Evolutionary conservation across 2,113 vertebrate genomes (phyloP).

Genomic region (Callithrix jacchus): DNA sequence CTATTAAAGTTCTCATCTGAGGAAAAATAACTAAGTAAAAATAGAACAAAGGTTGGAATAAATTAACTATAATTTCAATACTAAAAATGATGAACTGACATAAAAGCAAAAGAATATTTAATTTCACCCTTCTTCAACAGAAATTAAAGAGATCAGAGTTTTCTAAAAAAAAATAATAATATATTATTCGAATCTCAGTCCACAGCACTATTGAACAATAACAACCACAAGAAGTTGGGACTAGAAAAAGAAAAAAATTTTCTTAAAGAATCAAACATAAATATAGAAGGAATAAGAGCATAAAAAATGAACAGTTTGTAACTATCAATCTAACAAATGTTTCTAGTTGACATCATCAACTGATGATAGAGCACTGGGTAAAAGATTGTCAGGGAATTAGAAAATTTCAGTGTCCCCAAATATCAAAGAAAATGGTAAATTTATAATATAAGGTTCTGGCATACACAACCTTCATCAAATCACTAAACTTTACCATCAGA

Average conservation of each 20-base stretch:
- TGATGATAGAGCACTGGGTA: neutral
- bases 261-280: neutral
- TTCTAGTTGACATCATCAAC: neutral
- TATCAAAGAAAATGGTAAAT: neutral
- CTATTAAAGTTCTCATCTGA: neutral
- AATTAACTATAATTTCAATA: neutral
- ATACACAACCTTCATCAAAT: neutral
- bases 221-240: neutral
- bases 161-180: neutral
- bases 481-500: neutral
- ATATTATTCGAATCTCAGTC: neutral
- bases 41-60: neutral
- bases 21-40: neutral
- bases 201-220: neutral
- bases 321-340: neutral
- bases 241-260: neutral
- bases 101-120: neutral
- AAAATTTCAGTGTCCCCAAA: neutral
- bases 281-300: neutral
- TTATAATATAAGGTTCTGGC: neutral
- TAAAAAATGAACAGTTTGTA: neutral
- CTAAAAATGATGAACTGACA: neutral
- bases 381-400: neutral
- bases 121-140: neutral
- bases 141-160: neutral